Conservation (phyloP, 2,888 invertebrate species). For the Mythimna impura region DNA sequence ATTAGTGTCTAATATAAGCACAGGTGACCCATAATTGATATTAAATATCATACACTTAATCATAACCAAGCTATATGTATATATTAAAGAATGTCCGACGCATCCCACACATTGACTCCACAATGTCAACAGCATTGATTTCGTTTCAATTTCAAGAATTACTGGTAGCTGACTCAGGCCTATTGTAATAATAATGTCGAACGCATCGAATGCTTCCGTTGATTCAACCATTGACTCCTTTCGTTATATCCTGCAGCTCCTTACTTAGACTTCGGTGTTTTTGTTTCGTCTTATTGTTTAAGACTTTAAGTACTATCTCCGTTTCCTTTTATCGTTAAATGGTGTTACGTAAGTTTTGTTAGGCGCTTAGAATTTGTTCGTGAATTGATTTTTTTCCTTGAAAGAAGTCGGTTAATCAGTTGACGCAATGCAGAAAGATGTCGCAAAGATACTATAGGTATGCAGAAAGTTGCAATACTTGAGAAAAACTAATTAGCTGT, state of each 20-base stretch:
- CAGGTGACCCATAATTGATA: background rate
- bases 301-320: constrained; percentile 46
- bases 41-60: constrained; percentile 19
- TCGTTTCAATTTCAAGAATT: constrained; percentile 60
- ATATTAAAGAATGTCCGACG: constrained; percentile 26
- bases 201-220: constrained; percentile 66
- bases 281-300: constrained; percentile 53
- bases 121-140: constrained; percentile 52
- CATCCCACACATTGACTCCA: constrained; percentile 40
- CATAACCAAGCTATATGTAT: constrained; percentile 3
- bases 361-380: background rate
- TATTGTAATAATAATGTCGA: constrained; percentile 60
- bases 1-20: background rate
- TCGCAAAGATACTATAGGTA: no score
- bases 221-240: constrained; percentile 64
- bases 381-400: background rate
- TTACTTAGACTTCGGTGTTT: constrained; percentile 52
- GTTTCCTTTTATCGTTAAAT: constrained; percentile 54
- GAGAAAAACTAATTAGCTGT: background rate
- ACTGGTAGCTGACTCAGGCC: constrained; percentile 62
- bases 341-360: constrained; percentile 30
- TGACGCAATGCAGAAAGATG: background rate
- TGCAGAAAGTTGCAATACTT: background rate
- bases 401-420: constrained; percentile 13
- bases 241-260: constrained; percentile 64